Evolutionary conservation across 2,888 invertebrate species (phyloP), one percentile per base, ranked within the genome.

Genomic region (Mayetiola destructor): DNA sequence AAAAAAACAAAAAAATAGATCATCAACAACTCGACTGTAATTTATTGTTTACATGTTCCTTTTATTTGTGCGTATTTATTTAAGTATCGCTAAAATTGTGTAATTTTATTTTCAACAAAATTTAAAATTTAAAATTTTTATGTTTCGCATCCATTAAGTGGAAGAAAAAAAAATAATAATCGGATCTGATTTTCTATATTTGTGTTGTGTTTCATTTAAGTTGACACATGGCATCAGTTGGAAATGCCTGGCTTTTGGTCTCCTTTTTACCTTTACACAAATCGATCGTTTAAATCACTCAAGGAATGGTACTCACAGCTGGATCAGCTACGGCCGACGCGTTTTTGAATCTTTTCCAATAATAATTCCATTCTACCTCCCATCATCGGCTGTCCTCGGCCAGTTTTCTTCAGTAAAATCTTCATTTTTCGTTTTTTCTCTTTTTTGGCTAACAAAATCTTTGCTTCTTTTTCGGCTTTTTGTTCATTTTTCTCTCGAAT

Each of bases 321-420:
- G 32, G 5, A 27, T 48, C 48, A 48, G 12, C 27, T 48, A n/a
- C 14, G 12, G 12, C 8, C 27, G 16, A 48, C 27, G 4, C 53
- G 53, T 64, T 74, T 74, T 68, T 86, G 80, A 63, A 90, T 86
- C 70, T 86, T 82, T 65, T 88, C 84, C 16, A 88, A 71, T 56
- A 92, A 72, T 65, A 87, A 68, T 70, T 90, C 82, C 66, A 91
- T 75, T 62, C 89, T 76, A 57, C 83, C 84, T 59, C 82, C 85
- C 89, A 92, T 90, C 2, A 89, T 73, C 0, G 91, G 91, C 66
- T 92, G 91, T 0, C 91, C 91, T 64, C 80, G 85, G 63, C 80
- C 83, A 0, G 85, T 91, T 66, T 81, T 86, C 66, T 82, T 83
- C 54, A 81, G 84, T 40, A 90, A 70, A 61, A 80, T 82, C 70